Conservation (phyloP, 2,113 vertebrate genomes). For the Aphelocoma coerulescens region DNA sequence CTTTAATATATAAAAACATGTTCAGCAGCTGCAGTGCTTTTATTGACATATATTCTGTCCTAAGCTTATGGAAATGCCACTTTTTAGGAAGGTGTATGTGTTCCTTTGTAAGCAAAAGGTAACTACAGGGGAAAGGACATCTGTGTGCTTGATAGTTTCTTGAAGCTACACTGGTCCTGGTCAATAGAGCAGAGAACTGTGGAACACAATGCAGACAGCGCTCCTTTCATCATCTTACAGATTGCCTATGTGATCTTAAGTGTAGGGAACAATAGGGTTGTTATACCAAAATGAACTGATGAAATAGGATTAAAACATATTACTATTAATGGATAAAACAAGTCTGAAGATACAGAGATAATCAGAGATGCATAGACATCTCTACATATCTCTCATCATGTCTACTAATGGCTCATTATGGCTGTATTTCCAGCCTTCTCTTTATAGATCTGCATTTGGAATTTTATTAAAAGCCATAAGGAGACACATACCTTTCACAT, state of each 20-base stretch:
- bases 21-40: conserved; percentile 55
- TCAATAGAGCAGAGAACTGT: background rate
- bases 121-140: background rate
- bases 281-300: background rate
- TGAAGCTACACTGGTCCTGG: background rate
- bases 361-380: background rate
- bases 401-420: background rate
- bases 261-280: background rate
- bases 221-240: background rate
- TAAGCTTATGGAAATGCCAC: background rate
- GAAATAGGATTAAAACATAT: background rate
- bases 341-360: background rate
- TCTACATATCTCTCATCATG: background rate
- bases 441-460: background rate
- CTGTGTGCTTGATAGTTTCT: background rate
- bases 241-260: background rate
- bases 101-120: conserved; percentile 23
- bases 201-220: background rate
- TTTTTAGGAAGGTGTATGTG: background rate
- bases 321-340: background rate
- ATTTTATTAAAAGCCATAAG: background rate
- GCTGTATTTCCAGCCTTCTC: background rate
- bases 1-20: conserved; percentile 59
- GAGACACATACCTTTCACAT: background rate
- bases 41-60: background rate